Evolutionary conservation across 2,888 invertebrate genomes (phyloP).

Genomic region (Eupithecia pulchellata): DNA sequence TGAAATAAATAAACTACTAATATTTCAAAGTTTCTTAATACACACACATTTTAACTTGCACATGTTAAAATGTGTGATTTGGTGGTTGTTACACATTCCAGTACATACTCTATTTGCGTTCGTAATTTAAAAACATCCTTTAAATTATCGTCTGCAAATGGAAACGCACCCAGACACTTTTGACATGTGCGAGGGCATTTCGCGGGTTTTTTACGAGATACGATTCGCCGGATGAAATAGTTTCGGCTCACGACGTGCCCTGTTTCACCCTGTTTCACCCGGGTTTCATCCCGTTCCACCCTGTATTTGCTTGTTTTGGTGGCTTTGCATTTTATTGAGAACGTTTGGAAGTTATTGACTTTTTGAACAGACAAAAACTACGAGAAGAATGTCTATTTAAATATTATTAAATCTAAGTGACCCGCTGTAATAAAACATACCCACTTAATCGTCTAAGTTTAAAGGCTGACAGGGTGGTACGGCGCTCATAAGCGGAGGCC

Average conservation of each 20-base stretch:
- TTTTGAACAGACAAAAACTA: background rate
- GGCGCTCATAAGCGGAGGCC: too few species aligned
- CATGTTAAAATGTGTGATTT: too few species aligned
- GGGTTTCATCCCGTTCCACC: conserved; percentile 15
- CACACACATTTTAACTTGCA: too few species aligned
- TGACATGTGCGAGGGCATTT: conserved; percentile 52
- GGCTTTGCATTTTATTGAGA: conserved; percentile 8
- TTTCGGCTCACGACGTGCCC: conserved; percentile 30
- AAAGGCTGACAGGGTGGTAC: too few species aligned
- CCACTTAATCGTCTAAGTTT: too few species aligned
- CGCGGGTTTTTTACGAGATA: conserved; percentile 53
- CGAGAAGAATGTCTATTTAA: background rate
- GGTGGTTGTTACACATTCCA: too few species aligned
- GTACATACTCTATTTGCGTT: too few species aligned
- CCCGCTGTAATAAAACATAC: too few species aligned
- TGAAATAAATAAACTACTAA: too few species aligned
- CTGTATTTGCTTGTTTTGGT: conserved; percentile 6
- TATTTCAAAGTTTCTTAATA: too few species aligned
- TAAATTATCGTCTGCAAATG: conserved; percentile 32
- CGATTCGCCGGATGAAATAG: conserved; percentile 46
- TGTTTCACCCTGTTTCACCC: conserved; percentile 17
- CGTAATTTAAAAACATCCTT: background rate
- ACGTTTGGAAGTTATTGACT: background rate
- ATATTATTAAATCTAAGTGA: too few species aligned
- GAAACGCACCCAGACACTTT: conserved; percentile 39